phyloP scores from a whole-genome alignment of 2,888 invertebrate species.

The Frankliniella intonsa region DNA sequence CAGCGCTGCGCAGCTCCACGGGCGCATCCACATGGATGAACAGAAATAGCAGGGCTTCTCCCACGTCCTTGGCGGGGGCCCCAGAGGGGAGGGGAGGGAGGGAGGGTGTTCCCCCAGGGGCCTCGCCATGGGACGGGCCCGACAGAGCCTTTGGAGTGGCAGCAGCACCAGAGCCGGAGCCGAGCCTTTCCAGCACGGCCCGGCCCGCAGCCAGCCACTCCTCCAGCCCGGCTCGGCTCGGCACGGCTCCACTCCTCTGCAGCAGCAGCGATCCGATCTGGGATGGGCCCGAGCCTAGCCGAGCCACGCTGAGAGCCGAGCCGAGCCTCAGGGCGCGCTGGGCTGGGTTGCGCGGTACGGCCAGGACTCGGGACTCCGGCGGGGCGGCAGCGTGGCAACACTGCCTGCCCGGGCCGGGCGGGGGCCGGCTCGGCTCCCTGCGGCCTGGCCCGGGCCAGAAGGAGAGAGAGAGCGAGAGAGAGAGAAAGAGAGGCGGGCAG shows the following conservation, averaged over 20 bases:
- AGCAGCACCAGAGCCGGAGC: neutral
- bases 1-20: neutral
- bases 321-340: neutral
- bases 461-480: too few relatives aligned
- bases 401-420: too few relatives aligned
- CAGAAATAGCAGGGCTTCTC: slow-evolving; percentile 7
- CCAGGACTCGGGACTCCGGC: too few relatives aligned
- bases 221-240: neutral
- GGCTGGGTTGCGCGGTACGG: too few relatives aligned
- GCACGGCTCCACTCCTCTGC: too few relatives aligned
- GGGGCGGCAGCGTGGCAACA: too few relatives aligned
- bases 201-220: neutral
- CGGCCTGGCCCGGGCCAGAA: neutral
- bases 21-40: neutral
- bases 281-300: neutral
- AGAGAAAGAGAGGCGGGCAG: too few relatives aligned
- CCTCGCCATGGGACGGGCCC: too few relatives aligned
- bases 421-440: neutral
- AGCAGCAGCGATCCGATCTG: too few relatives aligned
- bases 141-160: neutral
- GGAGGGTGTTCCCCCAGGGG: too few relatives aligned
- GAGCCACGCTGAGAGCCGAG: slow-evolving; percentile 10
- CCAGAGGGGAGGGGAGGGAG: too few relatives aligned
- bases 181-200: neutral
- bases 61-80: slow-evolving; percentile 3